Percentiles rank a stretch among this genome's conserved stretches.
phyloP scores from a whole-genome alignment of 2,797 vertebrate species.

The Syncerus caffer region DNA sequence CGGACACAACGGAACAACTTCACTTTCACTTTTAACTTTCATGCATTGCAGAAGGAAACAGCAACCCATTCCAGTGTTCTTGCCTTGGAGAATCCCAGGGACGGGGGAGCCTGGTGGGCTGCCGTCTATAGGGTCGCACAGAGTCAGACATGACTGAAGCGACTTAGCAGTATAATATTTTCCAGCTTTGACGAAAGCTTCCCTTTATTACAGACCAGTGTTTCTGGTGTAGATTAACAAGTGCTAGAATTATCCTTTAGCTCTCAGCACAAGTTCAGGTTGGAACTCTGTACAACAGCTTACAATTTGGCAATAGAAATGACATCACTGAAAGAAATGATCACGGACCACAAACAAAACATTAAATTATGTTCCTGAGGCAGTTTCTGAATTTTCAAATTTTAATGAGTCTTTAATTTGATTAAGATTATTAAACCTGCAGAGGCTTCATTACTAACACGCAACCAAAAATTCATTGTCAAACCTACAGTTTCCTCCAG shows the following conservation, averaged over 20 bases:
- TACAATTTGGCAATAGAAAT: background rate
- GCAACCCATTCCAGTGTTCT: too few species aligned
- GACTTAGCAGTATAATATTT: constrained; percentile 41
- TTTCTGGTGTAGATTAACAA: constrained; percentile 43
- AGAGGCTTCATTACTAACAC: background rate
- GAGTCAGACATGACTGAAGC: too few species aligned
- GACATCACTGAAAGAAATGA: background rate
- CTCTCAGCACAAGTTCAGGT: background rate
- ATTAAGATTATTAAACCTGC: background rate
- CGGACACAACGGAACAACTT: too few species aligned
- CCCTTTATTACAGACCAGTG: constrained; percentile 37
- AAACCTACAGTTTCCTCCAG: background rate
- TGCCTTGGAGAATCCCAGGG: too few species aligned
- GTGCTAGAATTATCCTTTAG: constrained; percentile 50
- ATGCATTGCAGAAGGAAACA: too few species aligned
- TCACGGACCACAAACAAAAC: background rate
- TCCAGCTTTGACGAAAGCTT: constrained; percentile 49
- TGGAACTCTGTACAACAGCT: background rate
- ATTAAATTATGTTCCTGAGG: constrained; percentile 24
- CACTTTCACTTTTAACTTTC: too few species aligned
- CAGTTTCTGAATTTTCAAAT: constrained; percentile 2
- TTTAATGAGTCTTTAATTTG: background rate
- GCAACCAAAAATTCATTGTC: background rate
- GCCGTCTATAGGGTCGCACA: too few species aligned
- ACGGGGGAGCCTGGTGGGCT: too few species aligned